These are phyloP conservation scores for Chionis minor DNA, from an alignment of 2,113 vertebrate genomes.

Conservation along the genomic window DNA sequence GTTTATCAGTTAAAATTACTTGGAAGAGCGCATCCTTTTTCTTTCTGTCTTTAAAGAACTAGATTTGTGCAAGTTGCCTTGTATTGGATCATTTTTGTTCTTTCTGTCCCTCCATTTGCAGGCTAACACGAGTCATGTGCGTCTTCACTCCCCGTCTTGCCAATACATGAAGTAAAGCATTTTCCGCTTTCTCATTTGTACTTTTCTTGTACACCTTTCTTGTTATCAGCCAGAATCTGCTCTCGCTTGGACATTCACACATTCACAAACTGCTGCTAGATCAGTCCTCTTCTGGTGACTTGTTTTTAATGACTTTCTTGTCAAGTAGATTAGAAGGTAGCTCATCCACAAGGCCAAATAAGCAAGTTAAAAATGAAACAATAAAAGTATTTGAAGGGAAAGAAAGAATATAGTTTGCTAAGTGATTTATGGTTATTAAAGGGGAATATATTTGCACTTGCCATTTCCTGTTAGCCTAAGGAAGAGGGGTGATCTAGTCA, in stretches of 20 bases:
- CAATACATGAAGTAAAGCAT: not conserved
- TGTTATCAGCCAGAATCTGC: not conserved
- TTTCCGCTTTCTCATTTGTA: not conserved
- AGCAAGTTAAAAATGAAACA: not conserved
- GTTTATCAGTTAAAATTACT: not conserved
- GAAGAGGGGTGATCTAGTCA: not conserved
- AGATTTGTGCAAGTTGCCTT: not conserved
- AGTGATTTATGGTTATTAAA: not conserved
- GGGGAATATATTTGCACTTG: not conserved
- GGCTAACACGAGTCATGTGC: not conserved
- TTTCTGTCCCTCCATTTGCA: not conserved
- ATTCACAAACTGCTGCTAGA: not conserved
- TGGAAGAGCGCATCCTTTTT: not conserved
- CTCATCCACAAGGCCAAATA: not conserved
- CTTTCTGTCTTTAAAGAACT: not conserved
- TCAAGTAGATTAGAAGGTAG: not conserved
- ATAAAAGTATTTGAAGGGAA: not conserved
- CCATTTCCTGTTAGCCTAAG: not conserved
- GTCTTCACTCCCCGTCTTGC: not conserved
- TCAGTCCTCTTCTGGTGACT: not conserved
- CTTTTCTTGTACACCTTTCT: not conserved
- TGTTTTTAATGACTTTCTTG: not conserved
- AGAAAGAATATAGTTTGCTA: not conserved
- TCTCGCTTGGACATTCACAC: not conserved
- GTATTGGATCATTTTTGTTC: not conserved